Evolutionary conservation across 2,113 vertebrate species (phyloP).

Genomic region (Phyllopteryx taeniolatus): DNA sequence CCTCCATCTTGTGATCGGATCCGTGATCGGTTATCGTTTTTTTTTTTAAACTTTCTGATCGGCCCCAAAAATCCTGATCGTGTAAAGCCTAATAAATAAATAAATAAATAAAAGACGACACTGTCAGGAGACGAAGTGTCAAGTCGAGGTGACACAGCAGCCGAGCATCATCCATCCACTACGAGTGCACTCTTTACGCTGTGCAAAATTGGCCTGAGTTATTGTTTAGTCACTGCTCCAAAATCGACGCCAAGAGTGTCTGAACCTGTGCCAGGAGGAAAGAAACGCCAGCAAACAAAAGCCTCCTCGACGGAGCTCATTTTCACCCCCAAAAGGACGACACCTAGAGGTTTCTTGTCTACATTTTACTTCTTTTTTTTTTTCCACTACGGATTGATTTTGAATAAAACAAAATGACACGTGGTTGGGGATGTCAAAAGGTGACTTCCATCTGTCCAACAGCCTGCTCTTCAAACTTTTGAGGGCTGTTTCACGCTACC

Average conservation of each 20-base stretch:
- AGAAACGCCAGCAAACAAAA: background rate
- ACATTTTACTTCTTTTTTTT: background rate
- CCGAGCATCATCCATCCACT: background rate
- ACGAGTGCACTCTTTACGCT: background rate
- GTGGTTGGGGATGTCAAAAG: background rate
- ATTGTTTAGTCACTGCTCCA: background rate
- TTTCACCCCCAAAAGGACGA: background rate
- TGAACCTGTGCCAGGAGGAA: background rate
- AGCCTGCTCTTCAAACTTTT: background rate
- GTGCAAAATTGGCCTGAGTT: background rate
- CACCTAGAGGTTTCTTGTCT: background rate
- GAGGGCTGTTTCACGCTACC: background rate
- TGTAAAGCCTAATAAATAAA: too few relatives aligned
- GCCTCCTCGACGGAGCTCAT: background rate
- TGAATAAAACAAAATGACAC: background rate
- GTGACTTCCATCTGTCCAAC: too few relatives aligned
- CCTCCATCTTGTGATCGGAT: too few relatives aligned
- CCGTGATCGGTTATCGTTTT: too few relatives aligned
- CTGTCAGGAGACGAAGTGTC: constrained; percentile 19
- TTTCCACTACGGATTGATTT: background rate
- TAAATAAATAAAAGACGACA: too few relatives aligned
- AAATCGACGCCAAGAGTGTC: background rate
- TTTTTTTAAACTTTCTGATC: too few relatives aligned
- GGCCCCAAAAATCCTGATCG: too few relatives aligned
- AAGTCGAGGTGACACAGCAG: constrained; percentile 6